Evolutionary conservation across 1,140 invertebrate species (phyloP).

Genomic region (Drosophila sp.): DNA sequence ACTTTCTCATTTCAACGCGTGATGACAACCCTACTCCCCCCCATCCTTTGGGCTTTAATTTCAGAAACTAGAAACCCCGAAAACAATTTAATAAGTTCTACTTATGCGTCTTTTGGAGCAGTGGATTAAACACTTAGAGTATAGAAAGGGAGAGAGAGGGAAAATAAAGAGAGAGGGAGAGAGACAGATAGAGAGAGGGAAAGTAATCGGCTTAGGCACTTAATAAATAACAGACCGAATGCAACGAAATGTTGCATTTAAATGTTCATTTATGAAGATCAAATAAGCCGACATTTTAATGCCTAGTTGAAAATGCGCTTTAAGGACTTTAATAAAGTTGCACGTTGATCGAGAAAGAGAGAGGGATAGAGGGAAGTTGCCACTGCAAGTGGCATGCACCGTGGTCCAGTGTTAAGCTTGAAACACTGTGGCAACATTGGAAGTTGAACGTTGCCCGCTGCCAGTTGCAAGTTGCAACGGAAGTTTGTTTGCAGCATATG

Average conservation of each 20-base stretch:
- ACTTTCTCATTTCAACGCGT: neutral
- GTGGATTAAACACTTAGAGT: slow-evolving; percentile 2
- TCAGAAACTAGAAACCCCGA: no score
- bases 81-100: no score
- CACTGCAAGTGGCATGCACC: slow-evolving; percentile 26
- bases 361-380: neutral
- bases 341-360: slow-evolving; percentile 1
- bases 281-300: no score
- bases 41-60: no score
- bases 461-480: slow-evolving; percentile 51
- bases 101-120: no score
- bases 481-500: slow-evolving; percentile 77
- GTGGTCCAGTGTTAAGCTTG: slow-evolving; percentile 36
- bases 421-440: slow-evolving; percentile 50
- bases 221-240: slow-evolving; percentile 4
- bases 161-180: neutral
- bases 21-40: no score
- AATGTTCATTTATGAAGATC: slow-evolving; percentile 24
- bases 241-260: slow-evolving; percentile 17
- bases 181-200: neutral
- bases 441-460: slow-evolving; percentile 24
- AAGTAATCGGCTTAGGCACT: slow-evolving; percentile 3
- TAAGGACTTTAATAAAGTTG: slow-evolving; percentile 27
- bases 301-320: slow-evolving; percentile 2
- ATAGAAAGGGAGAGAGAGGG: neutral